Base-by-base conservation (phyloP, 1,140 invertebrate genomes). In the Psilanteris sp. region DNA sequence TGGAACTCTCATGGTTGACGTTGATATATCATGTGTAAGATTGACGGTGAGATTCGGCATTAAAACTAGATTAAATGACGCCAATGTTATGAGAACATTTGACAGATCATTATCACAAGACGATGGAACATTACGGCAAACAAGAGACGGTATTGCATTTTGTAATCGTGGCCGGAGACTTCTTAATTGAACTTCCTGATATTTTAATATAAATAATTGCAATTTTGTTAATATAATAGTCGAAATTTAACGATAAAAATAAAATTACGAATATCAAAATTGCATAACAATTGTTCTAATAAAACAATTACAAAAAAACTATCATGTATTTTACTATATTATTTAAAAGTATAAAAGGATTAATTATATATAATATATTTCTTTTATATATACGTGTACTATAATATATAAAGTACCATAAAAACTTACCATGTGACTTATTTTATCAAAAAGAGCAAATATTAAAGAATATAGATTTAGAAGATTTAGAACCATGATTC, bases 391-490 rank as follows among this genome's bases (percentile, higher is more conserved):
- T n/a, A n/a, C n/a, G n/a, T n/a, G n/a, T n/a, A n/a, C n/a, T n/a
- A n/a, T n/a, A n/a, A 20, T 20, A 20, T 2, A 20, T 20, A 20
- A 6, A 20, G 6, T 20, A 20, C 18, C 18, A 20, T 20, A 15
- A 29, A 41, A 52, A 87, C 90, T 90, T 88, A 94, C 94, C 92
- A 97, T 96, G 31, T 92, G 90, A 67, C 91, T 90, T 52, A 98
- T 96, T 89, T 97, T 98, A 50, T 92, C 93, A 85, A 98, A 98
- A n/a, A 97, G 90, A 0, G 97, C 96, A 83, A 98, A 94, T 81
- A 98, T 98, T 16, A 99, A 88, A 0, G 97, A 97, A 81, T 98
- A 98, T 73, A 99, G 91, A 87, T 98, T 99, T 11, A 99, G 88
- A 41, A 99, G 91, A 89, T 99, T 98, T 9, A 99, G 89, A 1